Evolutionary conservation across 2,888 invertebrate species (phyloP), one percentile per base, ranked within the genome.

Genomic region (Spisula subtruncata): DNA sequence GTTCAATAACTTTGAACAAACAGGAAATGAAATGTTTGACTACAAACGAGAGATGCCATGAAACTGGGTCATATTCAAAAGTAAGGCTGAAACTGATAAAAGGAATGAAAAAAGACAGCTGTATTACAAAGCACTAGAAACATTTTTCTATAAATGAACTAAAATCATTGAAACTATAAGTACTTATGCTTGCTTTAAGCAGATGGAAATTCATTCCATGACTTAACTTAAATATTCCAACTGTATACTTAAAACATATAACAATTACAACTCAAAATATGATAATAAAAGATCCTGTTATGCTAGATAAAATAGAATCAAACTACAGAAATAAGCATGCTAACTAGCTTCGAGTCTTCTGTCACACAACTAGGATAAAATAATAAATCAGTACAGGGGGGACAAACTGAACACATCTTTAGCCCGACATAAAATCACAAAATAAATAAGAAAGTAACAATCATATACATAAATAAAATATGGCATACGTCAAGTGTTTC

Each of bases 401-500:
- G 71, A 85, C 85, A 80, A 85, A 80, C 85, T 85, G 85, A 85
- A 85, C 85, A 85, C 85, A 85, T 85, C 80, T 80, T 56, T 80
- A 84, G 80, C 80, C 85, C 85, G 54, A 80, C 85, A 85, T 80
- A 79, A 80, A 84, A 71, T 71, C 54, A 66, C 48, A 51, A 84
- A 84, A 85, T 85, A 85, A 85, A 85, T 85, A 85, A 51, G 51
- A 85, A 85, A 29, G 79, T 46, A 80, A 85, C 80, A 85, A 71
- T 48, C 75, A 51, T 51, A 80, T 79, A 85, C 54, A 80, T 84
- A 41, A 84, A 84, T 85, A 79, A 85, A 85, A 85, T 85, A 85
- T 85, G 85, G 85, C 85, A 85, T 51, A 81, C 81, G 16, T 81
- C 35, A 81, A 25, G 48, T 46, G 41, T 25, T 35, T 51, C 25